Conservation (phyloP, 2,888 invertebrate species). For the Teleogryllus oceanicus region DNA sequence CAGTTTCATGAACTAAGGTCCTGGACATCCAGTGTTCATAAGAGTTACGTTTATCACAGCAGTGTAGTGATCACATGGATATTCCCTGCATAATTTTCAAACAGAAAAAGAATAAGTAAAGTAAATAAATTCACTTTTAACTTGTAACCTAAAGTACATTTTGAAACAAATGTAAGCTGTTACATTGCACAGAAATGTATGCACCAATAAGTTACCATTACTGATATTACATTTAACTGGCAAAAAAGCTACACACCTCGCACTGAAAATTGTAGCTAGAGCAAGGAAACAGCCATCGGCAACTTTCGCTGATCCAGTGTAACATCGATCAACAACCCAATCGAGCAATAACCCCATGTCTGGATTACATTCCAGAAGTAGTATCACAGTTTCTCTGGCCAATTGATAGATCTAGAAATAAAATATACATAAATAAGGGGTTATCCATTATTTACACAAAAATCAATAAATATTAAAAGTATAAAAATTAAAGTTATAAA, state of each 20-base stretch:
- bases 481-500: too few species aligned
- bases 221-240: background rate
- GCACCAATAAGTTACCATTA: background rate
- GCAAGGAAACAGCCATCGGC: constrained; percentile 97
- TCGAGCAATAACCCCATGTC: constrained; percentile 88
- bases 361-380: constrained; percentile 91
- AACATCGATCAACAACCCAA: constrained; percentile 97
- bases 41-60: constrained; percentile 96
- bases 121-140: background rate
- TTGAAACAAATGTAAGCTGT: background rate
- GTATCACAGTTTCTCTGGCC: constrained; percentile 90
- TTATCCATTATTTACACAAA: too few species aligned
- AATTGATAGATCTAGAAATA: too few species aligned
- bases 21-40: constrained; percentile 94
- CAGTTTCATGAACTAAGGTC: constrained; percentile 87
- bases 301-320: constrained; percentile 83
- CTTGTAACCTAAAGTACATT: background rate
- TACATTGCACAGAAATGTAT: background rate
- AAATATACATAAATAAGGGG: too few species aligned
- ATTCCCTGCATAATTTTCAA: constrained; percentile 63
- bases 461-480: too few species aligned
- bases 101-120: background rate
- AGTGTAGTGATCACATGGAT: constrained; percentile 96
- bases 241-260: constrained; percentile 64
- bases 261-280: constrained; percentile 92